Conservation (phyloP, 2,113 vertebrate genomes). For the Hassar affinis region DNA sequence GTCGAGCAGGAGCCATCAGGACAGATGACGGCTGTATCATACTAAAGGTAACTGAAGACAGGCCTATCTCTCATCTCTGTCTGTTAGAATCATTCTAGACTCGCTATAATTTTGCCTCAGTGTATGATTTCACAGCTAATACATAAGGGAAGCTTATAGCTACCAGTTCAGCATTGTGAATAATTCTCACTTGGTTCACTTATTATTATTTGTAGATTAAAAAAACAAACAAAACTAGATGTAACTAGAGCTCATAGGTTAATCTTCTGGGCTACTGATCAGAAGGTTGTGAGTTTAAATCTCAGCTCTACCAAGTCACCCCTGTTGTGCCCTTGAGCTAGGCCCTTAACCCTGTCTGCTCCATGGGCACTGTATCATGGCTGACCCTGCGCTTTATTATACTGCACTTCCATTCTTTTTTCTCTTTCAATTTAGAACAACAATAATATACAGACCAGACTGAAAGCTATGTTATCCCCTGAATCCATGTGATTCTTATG, state of each 20-base stretch:
- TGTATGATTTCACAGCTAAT: neutral
- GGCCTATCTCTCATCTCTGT: neutral
- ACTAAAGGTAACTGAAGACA: constrained; percentile 80
- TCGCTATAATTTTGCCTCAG: neutral
- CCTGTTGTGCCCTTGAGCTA: too few relatives aligned
- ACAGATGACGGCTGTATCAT: constrained; percentile 90
- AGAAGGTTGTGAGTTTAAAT: too few relatives aligned
- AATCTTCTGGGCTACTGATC: too few relatives aligned
- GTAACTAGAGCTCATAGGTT: neutral
- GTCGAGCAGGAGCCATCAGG: constrained; percentile 92
- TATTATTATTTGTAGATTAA: neutral
- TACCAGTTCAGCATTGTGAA: neutral
- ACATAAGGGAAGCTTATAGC: too few relatives aligned
- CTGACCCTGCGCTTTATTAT: too few relatives aligned
- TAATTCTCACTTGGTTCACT: neutral
- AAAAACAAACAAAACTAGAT: neutral
- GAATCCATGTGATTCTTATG: too few relatives aligned
- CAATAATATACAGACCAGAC: neutral
- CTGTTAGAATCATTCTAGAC: neutral
- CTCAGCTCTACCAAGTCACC: too few relatives aligned
- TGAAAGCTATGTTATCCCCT: neutral
- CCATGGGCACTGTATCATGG: too few relatives aligned
- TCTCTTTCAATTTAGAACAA: neutral
- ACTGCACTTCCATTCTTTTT: too few relatives aligned
- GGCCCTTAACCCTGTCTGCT: too few relatives aligned